Evolutionary conservation across 2,888 invertebrate genomes (phyloP).

Genomic region (Mesochorus sp.): DNA sequence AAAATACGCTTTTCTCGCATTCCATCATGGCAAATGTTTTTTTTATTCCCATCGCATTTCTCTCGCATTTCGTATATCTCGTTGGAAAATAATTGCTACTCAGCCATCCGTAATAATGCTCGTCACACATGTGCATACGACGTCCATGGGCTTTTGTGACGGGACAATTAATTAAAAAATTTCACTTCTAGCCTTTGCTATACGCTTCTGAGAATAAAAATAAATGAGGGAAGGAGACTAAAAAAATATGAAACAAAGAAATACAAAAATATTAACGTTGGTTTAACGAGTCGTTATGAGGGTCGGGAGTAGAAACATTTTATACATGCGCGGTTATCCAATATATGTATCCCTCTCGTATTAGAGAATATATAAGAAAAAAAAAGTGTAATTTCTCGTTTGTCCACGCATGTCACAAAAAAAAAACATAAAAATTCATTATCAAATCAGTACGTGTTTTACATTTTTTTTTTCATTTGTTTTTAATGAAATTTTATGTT

Average conservation of each 20-base stretch:
- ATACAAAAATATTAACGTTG: neutral
- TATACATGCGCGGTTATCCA: neutral
- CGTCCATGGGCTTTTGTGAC: neutral
- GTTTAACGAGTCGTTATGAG: neutral
- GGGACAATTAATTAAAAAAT: slow-evolving; percentile 45
- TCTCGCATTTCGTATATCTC: slow-evolving; percentile 8
- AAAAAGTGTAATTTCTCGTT: neutral
- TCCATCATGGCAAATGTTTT: slow-evolving; percentile 8
- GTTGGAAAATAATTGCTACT: slow-evolving; percentile 42
- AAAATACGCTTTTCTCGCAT: slow-evolving; percentile 10
- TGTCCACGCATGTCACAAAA: no score
- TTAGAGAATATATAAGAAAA: neutral
- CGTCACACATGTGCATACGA: slow-evolving; percentile 37
- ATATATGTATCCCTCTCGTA: neutral
- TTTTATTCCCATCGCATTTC: neutral
- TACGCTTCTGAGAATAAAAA: neutral
- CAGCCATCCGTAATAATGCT: slow-evolving; percentile 25
- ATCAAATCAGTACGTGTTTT: no score
- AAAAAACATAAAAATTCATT: no score
- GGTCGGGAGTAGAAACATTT: neutral
- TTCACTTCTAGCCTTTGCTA: slow-evolving; percentile 3
- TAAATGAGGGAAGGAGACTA: no score
- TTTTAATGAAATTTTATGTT: no score
- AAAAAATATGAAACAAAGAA: neutral
- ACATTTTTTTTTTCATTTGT: no score